Evolutionary conservation across 2,888 invertebrate genomes (phyloP), one percentile per base, ranked within the genome.

Genomic region (Alviniconcha strummeri): DNA sequence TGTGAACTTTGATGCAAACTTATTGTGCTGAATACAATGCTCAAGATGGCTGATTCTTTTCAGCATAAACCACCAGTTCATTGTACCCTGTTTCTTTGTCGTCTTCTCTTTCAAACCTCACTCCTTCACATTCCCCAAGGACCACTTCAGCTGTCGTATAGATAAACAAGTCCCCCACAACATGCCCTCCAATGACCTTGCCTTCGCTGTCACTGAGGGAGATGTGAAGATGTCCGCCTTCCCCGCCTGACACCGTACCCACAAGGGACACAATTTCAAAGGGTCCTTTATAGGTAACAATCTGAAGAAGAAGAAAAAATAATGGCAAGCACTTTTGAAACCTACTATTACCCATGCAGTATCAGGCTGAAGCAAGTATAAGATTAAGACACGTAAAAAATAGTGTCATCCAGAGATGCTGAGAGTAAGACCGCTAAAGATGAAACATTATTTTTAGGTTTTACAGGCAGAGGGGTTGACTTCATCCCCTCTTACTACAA

Each of bases 141-240:
- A 93, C 88, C n/a, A 94, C 89, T 85, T 94, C 94, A 11, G 94
- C 94, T n/a, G 94, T 94, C 4, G 94, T 94, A 86, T 91, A 91
- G 2, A 94, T 92, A 76, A 90, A 88, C 82, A 94, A 84, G 84
- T 93, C 91, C 5, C 93, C 93, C 4, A 94, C 87, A 17, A 94
- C 92, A 87, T 94, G 94, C 78, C 94, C 94, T 11, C 93, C 93
- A 76, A 94, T 86, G 54, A 93, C 93, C 8, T 89, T 84, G 0
- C 94, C 94, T 57, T 93, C 88, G 57, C 86, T 86, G 83, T 93
- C 91, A 80, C 93, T 93, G 64, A 94, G 89, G 17, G 91, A 90
- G 5, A 92, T 90, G 87, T 94, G 94, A 4, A 94, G 90, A 87
- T 94, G 94, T 36, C 91, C 92, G 5, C 90, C 91, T 72, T 92